Evolutionary conservation across 2,888 invertebrate species (phyloP).

Genomic region (Latheticus oryzae): DNA sequence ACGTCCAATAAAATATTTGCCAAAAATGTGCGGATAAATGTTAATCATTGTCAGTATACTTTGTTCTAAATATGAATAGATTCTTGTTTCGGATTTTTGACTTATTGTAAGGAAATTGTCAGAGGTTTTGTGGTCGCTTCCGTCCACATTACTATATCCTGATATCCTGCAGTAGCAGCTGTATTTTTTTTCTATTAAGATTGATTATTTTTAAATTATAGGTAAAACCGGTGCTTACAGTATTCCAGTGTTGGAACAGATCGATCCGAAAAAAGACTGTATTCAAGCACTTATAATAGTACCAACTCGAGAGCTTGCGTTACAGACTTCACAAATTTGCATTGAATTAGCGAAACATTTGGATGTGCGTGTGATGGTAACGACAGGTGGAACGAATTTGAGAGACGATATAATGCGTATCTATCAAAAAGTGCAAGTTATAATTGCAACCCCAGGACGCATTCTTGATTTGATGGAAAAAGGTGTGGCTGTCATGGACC

Average conservation of each 20-base stretch:
- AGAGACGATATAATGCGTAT: constrained; percentile 99
- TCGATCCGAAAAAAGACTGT: constrained; percentile 87
- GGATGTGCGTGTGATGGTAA: constrained; percentile 98
- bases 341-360: constrained; percentile 98
- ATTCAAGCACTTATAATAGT: constrained; percentile 99
- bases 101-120: too few relatives aligned
- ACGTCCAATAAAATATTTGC: too few relatives aligned
- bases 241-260: constrained; percentile 97
- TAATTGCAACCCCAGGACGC: constrained; percentile 99
- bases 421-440: constrained; percentile 98
- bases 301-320: constrained; percentile 97
- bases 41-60: too few relatives aligned
- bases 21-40: too few relatives aligned
- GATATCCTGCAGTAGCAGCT: too few relatives aligned
- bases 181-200: not conserved
- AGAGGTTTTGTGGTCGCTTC: too few relatives aligned
- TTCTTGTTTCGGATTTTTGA: too few relatives aligned
- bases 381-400: constrained; percentile 97
- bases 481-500: constrained; percentile 80
- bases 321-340: constrained; percentile 99
- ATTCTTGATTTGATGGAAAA: constrained; percentile 99
- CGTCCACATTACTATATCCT: too few relatives aligned
- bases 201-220: constrained; percentile 36
- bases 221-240: constrained; percentile 98
- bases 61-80: too few relatives aligned